A percentile compares a stretch with the other conserved stretches of the same genome.
Evolutionary conservation across 1,140 invertebrate species (phyloP).

Genomic region (Drosophila lacertosa): DNA sequence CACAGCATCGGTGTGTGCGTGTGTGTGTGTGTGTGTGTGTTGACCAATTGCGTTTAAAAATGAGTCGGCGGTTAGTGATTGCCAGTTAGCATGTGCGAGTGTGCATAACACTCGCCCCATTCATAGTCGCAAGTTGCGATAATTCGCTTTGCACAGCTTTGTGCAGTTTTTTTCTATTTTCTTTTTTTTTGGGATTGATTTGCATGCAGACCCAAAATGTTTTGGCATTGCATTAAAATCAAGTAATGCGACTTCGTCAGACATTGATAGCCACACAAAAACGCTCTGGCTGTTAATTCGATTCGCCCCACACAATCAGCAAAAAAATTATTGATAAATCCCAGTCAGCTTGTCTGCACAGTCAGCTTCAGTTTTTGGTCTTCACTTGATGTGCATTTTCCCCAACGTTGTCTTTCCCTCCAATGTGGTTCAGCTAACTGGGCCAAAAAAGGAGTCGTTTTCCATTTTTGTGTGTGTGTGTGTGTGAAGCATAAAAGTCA

Average conservation of each 20-base stretch:
- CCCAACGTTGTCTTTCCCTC: not conserved
- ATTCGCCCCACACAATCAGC: slow-evolving; percentile 6
- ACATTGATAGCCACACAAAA: slow-evolving; percentile 21
- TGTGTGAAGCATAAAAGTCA: not conserved
- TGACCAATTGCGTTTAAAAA: slow-evolving; percentile 60
- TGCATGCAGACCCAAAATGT: slow-evolving; percentile 39
- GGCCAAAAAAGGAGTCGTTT: slow-evolving; percentile 4
- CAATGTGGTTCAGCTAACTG: slow-evolving; percentile 11
- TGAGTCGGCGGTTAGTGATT: slow-evolving; percentile 61
- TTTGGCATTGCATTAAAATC: slow-evolving; percentile 37
- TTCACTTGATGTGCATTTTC: slow-evolving; percentile 6
- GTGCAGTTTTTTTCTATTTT: too few relatives aligned
- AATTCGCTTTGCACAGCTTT: slow-evolving; percentile 56
- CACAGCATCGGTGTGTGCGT: too few relatives aligned
- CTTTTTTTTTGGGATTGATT: slow-evolving; percentile 38
- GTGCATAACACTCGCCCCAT: slow-evolving; percentile 11
- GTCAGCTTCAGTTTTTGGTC: slow-evolving; percentile 1
- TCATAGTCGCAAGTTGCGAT: slow-evolving; percentile 45
- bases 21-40: slow-evolving; percentile 24
- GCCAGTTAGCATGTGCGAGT: slow-evolving; percentile 48
- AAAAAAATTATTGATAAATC: slow-evolving; percentile 32
- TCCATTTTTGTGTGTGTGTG: not conserved
- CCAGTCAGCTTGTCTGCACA: slow-evolving; percentile 24
- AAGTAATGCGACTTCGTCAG: slow-evolving; percentile 26
- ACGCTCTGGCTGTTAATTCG: not conserved